A percentile compares a stretch with the other conserved stretches of the same genome.
These are phyloP conservation scores for Macrosoma leucophasiata DNA, from an alignment of 2,888 invertebrate genomes.

Conservation along the genomic window DNA sequence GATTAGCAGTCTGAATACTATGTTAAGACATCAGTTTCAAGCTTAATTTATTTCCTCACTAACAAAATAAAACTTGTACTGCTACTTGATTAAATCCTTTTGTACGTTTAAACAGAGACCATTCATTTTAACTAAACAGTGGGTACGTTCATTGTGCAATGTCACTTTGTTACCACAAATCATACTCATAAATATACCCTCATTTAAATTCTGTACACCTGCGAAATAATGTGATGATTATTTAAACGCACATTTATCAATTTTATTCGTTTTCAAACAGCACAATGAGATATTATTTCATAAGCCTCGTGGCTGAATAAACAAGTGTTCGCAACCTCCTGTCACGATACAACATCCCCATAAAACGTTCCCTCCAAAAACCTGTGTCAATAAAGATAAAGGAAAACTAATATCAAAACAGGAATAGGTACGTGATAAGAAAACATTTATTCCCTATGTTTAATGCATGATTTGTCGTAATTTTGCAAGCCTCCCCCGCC, in stretches of 20 bases:
- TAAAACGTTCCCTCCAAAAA: conserved; percentile 62
- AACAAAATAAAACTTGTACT: conserved; percentile 21
- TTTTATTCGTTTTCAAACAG: too few relatives aligned
- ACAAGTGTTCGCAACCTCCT: conserved; percentile 30
- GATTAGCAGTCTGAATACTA: conserved; percentile 54
- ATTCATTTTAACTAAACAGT: too few relatives aligned
- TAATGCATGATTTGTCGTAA: conserved; percentile 77
- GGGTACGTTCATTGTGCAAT: too few relatives aligned
- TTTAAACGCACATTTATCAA: too few relatives aligned
- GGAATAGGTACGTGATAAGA: conserved; percentile 76
- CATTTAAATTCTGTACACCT: too few relatives aligned
- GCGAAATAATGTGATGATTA: too few relatives aligned
- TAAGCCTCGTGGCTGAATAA: conserved; percentile 17
- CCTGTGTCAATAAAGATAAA: conserved; percentile 76
- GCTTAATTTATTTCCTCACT: conserved; percentile 21
- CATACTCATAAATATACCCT: too few relatives aligned
- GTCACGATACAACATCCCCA: conserved; percentile 54
- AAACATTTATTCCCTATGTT: conserved; percentile 76
- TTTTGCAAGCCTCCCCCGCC: conserved; percentile 64
- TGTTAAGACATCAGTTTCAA: conserved; percentile 46
- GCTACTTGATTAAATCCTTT: too few relatives aligned
- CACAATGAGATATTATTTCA: conserved; percentile 3
- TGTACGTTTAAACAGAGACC: too few relatives aligned
- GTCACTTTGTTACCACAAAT: too few relatives aligned
- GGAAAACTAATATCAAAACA: conserved; percentile 75